Conservation (phyloP, 2,113 vertebrate species). For the Ceyx cyanopectus region DNA sequence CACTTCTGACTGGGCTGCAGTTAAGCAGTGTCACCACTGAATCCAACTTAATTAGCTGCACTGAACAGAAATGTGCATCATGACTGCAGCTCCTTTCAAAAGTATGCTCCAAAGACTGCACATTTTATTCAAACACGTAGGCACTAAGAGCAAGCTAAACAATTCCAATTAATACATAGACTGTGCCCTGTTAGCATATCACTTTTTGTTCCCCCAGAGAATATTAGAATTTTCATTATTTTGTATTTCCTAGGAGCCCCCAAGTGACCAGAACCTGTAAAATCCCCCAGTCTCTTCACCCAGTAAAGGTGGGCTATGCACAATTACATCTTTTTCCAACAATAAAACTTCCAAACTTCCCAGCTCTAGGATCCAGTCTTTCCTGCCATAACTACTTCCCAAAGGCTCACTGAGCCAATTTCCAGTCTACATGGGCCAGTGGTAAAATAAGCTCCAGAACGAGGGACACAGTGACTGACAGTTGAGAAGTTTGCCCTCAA, state of each 20-base stretch:
- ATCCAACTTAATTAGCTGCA: neutral
- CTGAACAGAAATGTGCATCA: neutral
- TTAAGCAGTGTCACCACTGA: neutral
- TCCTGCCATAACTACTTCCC: neutral
- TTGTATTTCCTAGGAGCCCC: neutral
- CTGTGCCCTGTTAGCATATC: neutral
- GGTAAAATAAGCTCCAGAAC: neutral
- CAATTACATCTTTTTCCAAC: no score
- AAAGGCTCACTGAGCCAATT: neutral
- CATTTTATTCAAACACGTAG: neutral
- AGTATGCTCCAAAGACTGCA: neutral
- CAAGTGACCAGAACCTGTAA: neutral
- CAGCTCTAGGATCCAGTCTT: neutral
- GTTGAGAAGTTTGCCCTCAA: neutral
- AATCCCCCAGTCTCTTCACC: neutral
- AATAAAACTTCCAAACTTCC: neutral
- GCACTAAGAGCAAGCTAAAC: neutral
- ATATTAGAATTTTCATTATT: neutral
- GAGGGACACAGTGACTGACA: neutral
- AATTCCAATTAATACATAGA: neutral
- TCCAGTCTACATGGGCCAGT: neutral
- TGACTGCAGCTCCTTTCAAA: neutral
- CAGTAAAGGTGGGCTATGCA: neutral
- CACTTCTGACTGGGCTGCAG: neutral
- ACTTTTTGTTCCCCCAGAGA: neutral